Evolutionary conservation across 2,888 invertebrate genomes (phyloP), one percentile per base, ranked within the genome.

Genomic region (Erebia ligea): DNA sequence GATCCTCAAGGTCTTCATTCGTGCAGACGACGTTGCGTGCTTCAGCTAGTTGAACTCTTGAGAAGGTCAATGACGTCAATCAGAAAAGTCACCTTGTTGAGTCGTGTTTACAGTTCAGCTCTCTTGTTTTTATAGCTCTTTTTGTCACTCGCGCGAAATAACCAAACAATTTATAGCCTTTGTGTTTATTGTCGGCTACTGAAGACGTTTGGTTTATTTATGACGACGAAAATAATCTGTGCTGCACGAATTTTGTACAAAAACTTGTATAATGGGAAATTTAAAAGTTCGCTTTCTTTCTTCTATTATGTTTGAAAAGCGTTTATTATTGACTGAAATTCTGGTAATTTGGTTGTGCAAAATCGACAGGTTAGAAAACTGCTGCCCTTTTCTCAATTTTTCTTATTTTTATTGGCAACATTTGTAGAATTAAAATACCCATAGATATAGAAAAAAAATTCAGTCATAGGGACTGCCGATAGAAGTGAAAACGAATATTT

Each of bases 31-130:
- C 13, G 48, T 48, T n/a, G 48, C 48, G 48, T 48, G 52, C 21
- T 13, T 19, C 21, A 21, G 11, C 56, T 54, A 54, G 54, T 50
- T 50, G 15, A 50, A n/a, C n/a, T 40, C 50, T n/a, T 17, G 71
- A 21, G 61, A 66, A 70, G 73, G 70, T 68, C 65, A 48, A 45
- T 68, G 68, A 65, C 73, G 70, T 68, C 70, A 70, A 15, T 42
- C 9, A 2, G 57, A 56, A 19, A 13, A 70, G 73, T 73, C 73
- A 68, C 70, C 73, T 73, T 70, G 57, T 34, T 42, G 45, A 21
- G 6, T 61, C 59, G 34, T 68, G 64, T 56, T 67, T 15, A 62
- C 65, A n/a, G 40, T 48, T 67, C 65, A 52, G 34, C 21, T 50
- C 19, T 17, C 34, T 34, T 70, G 70, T 73, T 73, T 73, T 62